Conservation (phyloP, 2,888 invertebrate genomes). For the Schizotus pectinicornis region DNA sequence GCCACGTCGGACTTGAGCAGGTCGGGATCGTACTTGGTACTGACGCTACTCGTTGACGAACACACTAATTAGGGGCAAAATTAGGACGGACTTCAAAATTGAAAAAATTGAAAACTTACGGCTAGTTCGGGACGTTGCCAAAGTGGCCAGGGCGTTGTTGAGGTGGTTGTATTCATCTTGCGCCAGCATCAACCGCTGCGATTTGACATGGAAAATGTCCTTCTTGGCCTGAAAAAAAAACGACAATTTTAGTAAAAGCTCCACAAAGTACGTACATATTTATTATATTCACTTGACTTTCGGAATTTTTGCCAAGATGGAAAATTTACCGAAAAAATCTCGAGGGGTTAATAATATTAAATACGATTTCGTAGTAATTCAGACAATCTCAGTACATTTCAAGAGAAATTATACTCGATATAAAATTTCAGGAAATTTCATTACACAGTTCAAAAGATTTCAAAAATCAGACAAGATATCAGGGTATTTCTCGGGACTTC, state of each 20-base stretch:
- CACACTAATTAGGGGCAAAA: constrained; percentile 67
- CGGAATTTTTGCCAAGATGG: too few species aligned
- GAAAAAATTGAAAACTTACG: constrained; percentile 69
- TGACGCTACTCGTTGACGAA: constrained; percentile 85
- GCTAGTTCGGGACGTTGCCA: constrained; percentile 89
- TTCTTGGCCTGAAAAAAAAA: constrained; percentile 83
- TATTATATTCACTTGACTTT: too few species aligned
- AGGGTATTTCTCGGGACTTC: too few species aligned
- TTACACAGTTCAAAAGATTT: too few species aligned
- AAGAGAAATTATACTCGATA: too few species aligned
- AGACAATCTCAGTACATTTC: too few species aligned
- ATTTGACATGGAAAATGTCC: constrained; percentile 95
- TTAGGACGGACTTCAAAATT: not conserved
- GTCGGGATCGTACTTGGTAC: constrained; percentile 94
- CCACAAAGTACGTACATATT: not conserved
- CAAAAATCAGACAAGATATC: too few species aligned
- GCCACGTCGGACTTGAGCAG: constrained; percentile 90
- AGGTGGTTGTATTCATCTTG: constrained; percentile 96
- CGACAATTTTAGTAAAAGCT: constrained; percentile 30
- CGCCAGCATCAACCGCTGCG: constrained; percentile 89
- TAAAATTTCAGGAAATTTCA: too few species aligned
- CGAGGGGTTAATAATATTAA: too few species aligned
- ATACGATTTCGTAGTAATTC: too few species aligned
- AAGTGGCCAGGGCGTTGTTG: constrained; percentile 81
- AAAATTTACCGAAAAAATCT: too few species aligned